These are phyloP conservation scores for Heliocidaris tuberculata DNA, from an alignment of 35 echinoderm and acorn worm genomes.

Conservation along the genomic window DNA sequence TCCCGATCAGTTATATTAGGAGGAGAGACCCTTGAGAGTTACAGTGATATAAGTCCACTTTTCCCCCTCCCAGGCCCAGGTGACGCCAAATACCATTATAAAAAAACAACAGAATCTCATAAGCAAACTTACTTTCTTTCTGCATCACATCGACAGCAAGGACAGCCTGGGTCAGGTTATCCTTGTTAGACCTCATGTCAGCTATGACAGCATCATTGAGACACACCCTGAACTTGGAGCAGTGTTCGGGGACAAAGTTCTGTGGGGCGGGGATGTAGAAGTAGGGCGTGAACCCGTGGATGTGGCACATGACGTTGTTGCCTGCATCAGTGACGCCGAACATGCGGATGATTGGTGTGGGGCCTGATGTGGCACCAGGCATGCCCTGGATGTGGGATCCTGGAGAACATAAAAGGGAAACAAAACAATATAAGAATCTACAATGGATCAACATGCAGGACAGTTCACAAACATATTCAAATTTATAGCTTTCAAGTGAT, in stretches of 20 bases:
- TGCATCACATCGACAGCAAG: conserved; percentile 73
- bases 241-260: conserved; percentile 79
- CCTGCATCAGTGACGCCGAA: conserved; percentile 84
- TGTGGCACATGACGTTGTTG: conserved; percentile 91
- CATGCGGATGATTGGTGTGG: conserved; percentile 86
- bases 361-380: conserved; percentile 74
- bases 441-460: neutral
- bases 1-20: too few relatives aligned
- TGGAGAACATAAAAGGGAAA: neutral
- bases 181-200: conserved; percentile 89
- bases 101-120: neutral
- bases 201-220: conserved; percentile 75
- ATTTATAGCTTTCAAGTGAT: neutral
- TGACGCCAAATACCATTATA: too few relatives aligned
- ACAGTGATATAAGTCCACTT: too few relatives aligned
- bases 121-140: conserved; percentile 89
- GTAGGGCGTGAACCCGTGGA: conserved; percentile 97
- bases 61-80: too few relatives aligned
- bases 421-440: neutral
- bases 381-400: conserved; percentile 76
- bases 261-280: conserved; percentile 90
- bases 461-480: neutral
- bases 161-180: conserved; percentile 80
- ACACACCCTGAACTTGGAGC: conserved; percentile 60
- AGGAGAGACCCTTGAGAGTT: too few relatives aligned